phyloP scores from a whole-genome alignment of 2,888 invertebrate genomes.

The Drosophila peninsularis region DNA sequence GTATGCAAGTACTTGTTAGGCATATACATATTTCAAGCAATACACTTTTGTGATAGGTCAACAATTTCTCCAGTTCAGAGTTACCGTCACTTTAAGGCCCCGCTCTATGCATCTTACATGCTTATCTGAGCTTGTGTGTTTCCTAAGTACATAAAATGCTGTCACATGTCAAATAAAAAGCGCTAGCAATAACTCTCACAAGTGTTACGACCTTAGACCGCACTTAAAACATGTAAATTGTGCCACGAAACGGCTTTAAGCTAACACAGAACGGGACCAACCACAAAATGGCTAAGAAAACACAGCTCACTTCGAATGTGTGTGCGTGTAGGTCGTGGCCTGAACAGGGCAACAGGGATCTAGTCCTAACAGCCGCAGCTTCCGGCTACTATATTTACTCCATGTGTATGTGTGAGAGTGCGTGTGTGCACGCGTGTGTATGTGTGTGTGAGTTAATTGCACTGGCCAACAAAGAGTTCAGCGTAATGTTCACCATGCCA shows the following conservation, averaged over 20 bases:
- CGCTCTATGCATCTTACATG: not conserved
- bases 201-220: not conserved
- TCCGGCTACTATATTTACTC: constrained; percentile 28
- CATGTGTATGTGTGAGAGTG: constrained; percentile 9
- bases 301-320: not conserved
- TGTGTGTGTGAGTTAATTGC: constrained; percentile 61
- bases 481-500: constrained; percentile 7
- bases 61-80: not conserved
- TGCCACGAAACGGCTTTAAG: constrained; percentile 17
- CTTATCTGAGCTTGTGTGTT: not conserved
- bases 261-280: constrained; percentile 1
- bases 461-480: constrained; percentile 27
- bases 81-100: too few species aligned
- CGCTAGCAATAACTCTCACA: constrained; percentile 5
- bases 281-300: constrained; percentile 25
- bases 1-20: not conserved
- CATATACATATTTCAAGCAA: not conserved
- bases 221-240: constrained; percentile 23
- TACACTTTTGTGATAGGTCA: not conserved
- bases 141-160: not conserved
- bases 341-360: constrained; percentile 1
- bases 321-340: not conserved
- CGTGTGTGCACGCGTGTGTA: not conserved
- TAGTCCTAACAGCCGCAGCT: constrained; percentile 35
- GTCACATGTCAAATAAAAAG: not conserved